Percentiles rank a stretch among this genome's conserved stretches.
phyloP scores from a whole-genome alignment of 2,113 vertebrate genomes.

The Oncorhynchus gorbuscha region DNA sequence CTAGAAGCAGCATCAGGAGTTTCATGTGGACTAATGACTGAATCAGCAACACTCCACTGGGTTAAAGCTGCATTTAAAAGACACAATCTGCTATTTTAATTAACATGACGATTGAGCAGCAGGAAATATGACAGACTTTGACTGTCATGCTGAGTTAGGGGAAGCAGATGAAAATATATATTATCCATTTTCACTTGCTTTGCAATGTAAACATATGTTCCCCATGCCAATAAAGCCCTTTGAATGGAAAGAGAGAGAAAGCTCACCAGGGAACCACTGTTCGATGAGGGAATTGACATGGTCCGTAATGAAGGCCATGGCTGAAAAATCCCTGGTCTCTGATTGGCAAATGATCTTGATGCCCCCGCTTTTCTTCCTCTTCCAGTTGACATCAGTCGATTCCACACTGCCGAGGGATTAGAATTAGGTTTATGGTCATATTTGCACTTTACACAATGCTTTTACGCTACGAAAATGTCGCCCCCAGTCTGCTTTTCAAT shows the following conservation, averaged over 20 bases:
- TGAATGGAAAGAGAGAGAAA: no score
- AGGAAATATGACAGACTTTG: no score
- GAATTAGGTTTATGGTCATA: no score
- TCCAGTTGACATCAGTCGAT: conserved; percentile 95
- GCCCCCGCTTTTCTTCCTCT: conserved; percentile 93
- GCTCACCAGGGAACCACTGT: conserved; percentile 98
- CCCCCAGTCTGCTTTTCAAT: no score
- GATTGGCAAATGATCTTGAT: conserved; percentile 96
- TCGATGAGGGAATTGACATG: conserved; percentile 94
- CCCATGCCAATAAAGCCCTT: no score
- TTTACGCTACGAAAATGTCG: no score
- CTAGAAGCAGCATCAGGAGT: not conserved
- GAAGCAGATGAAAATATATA: not conserved
- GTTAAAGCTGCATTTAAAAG: not conserved
- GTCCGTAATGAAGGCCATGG: conserved; percentile 97
- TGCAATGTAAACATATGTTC: no score
- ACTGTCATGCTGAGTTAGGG: not conserved
- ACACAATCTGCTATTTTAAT: no score
- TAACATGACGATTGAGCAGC: no score
- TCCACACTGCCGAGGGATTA: conserved; percentile 78
- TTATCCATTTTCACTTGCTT: no score
- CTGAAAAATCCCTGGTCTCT: conserved; percentile 91
- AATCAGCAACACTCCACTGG: not conserved
- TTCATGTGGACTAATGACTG: not conserved
- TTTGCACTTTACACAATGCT: no score